Base-by-base conservation (phyloP, 1,140 invertebrate genomes). In the Meteorus sp. region DNA sequence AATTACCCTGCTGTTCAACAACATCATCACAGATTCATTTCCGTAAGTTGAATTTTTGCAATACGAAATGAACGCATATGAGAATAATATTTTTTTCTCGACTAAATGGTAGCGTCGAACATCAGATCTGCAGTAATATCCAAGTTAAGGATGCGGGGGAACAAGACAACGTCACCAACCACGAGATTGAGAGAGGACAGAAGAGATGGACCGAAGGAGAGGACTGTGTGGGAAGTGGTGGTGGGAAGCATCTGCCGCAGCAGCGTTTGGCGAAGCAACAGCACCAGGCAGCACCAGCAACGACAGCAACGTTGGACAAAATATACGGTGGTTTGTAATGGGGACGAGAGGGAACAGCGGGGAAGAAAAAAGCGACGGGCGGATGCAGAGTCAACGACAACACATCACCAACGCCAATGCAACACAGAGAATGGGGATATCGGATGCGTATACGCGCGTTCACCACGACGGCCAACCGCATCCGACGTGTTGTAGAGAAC, bases 361-460 rank as follows among this genome's bases (percentile, higher is more conserved):
- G 50, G 9, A 31, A 52, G 50, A 33, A 22, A 6, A 13, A 33
- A n/a, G n/a, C 13, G 50, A 35, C 50, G 50, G 50, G 50, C 50
- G 50, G 50, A 52, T 52, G 50, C 50, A 52, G 50, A 52, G 31
- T 11, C 3, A 7, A 13, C 33, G 50, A 37, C 50, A 52, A 31
- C 48, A 39, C 31, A 27, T 31, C 23, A 19, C 31, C 23, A 31
- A 11, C 15, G 11, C 22, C 31, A 52, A 15, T n/a, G n/a, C n/a
- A n/a, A n/a, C n/a, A n/a, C n/a, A n/a, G n/a, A n/a, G n/a, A n/a
- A n/a, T n/a, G n/a, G n/a, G n/a, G n/a, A n/a, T n/a, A n/a, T n/a
- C n/a, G n/a, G n/a, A n/a, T n/a, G n/a, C 35, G 35, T 7, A 39
- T 39, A 39, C 8, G 35, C 8, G 3, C 8, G 8, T 13, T 6